Evolutionary conservation across 1,140 invertebrate species (phyloP).

Genomic region (Drosophila fuyamai): DNA sequence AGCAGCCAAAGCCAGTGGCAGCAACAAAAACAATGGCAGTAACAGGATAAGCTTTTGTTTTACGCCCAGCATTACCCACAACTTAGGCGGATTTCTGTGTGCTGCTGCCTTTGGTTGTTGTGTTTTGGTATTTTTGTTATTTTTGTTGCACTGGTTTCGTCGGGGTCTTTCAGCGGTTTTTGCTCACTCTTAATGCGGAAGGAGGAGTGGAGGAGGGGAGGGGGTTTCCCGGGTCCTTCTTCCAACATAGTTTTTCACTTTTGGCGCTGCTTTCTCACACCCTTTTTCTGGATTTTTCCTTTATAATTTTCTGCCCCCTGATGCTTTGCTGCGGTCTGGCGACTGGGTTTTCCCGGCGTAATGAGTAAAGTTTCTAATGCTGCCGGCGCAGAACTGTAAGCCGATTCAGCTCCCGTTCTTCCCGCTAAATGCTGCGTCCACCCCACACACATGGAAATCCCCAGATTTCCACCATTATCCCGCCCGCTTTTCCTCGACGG

Average conservation of each 20-base stretch:
- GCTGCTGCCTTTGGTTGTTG: constrained; percentile 39
- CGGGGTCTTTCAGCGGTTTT: constrained; percentile 72
- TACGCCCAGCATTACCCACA: constrained; percentile 80
- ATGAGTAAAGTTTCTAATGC: constrained; percentile 84
- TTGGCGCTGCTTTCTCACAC: constrained; percentile 58
- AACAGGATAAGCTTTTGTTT: constrained; percentile 83
- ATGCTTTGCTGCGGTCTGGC: constrained; percentile 67
- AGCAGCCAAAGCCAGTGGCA: constrained; percentile 3
- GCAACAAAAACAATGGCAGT: constrained; percentile 41
- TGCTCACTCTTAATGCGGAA: constrained; percentile 35
- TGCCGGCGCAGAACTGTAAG: constrained; percentile 72
- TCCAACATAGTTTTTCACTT: constrained; percentile 81
- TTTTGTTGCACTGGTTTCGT: constrained; percentile 20
- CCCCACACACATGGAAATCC: constrained; percentile 41
- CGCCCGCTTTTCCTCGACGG: constrained; percentile 10
- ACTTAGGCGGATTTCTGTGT: constrained; percentile 76
- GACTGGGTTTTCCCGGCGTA: constrained; percentile 72
- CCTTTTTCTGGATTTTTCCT: constrained; percentile 23
- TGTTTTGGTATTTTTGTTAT: constrained; percentile 10
- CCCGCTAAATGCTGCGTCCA: constrained; percentile 59
- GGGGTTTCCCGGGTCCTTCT: constrained; percentile 27
- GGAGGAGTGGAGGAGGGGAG: not conserved
- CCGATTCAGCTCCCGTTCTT: constrained; percentile 32
- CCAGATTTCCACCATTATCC: constrained; percentile 5
- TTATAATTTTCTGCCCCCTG: constrained; percentile 22